phyloP scores from a whole-genome alignment of 2,888 invertebrate species.

The Synergus laeviventris region DNA sequence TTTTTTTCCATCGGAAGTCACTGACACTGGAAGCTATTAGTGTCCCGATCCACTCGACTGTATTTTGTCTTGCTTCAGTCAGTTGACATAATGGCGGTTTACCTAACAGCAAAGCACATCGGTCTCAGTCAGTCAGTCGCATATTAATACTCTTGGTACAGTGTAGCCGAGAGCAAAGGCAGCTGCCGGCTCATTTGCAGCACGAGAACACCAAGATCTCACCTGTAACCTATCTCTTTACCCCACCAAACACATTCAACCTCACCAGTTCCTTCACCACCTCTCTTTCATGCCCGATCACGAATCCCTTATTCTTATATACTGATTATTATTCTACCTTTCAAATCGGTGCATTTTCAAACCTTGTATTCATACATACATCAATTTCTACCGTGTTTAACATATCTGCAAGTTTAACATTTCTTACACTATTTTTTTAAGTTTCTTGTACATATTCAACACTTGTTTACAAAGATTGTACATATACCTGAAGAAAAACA shows the following conservation, averaged over 20 bases:
- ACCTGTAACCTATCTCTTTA: constrained; percentile 73
- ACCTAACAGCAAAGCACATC: constrained; percentile 62
- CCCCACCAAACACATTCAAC: constrained; percentile 47
- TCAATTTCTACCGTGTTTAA: constrained; percentile 21
- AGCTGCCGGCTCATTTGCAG: constrained; percentile 74
- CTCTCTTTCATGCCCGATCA: constrained; percentile 41
- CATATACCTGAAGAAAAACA: neutral
- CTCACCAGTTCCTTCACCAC: constrained; percentile 44
- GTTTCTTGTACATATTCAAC: constrained; percentile 17
- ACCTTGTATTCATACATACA: constrained; percentile 19
- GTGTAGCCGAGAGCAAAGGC: constrained; percentile 66
- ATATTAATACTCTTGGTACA: constrained; percentile 69
- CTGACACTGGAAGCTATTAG: constrained; percentile 3
- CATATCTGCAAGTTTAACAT: constrained; percentile 9
- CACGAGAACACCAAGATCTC: constrained; percentile 73
- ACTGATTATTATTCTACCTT: constrained; percentile 37
- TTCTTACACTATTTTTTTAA: neutral
- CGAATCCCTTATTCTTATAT: constrained; percentile 22
- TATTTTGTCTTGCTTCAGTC: neutral
- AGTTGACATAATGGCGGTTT: constrained; percentile 49
- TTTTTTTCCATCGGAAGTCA: neutral
- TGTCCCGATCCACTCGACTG: neutral
- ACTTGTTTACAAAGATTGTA: neutral
- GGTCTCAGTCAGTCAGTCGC: constrained; percentile 70
- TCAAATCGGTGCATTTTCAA: constrained; percentile 35